These are phyloP conservation scores for Clupea harengus DNA, from an alignment of 2,113 vertebrate species.

Conservation along the genomic window DNA sequence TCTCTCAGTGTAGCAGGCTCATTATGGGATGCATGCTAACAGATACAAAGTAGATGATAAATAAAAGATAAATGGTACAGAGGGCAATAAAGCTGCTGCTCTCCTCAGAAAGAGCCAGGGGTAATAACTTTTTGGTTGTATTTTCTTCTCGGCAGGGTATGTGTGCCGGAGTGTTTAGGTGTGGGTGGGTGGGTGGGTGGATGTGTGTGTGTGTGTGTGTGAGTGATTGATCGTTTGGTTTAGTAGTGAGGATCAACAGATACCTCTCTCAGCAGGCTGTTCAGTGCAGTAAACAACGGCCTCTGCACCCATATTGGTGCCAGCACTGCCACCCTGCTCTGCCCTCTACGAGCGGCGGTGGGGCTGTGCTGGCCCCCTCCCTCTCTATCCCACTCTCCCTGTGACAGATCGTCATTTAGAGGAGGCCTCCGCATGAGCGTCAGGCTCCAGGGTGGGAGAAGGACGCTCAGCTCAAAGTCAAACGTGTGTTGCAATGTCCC, in stretches of 20 bases:
- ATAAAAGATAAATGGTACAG: too few relatives aligned
- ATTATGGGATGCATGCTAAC: slow-evolving; percentile 50
- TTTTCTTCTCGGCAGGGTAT: slow-evolving; percentile 1
- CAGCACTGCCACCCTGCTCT: slow-evolving; percentile 11
- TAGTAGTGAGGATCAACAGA: slow-evolving; percentile 20
- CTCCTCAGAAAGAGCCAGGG: not conserved
- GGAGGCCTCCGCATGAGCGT: not conserved
- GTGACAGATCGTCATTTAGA: not conserved
- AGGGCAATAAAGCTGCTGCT: slow-evolving; percentile 40
- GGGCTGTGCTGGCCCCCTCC: not conserved
- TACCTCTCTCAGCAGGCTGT: slow-evolving; percentile 11
- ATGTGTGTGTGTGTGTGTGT: not conserved
- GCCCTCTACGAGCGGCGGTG: not conserved
- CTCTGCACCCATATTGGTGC: not conserved
- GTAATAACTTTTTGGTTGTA: slow-evolving; percentile 12
- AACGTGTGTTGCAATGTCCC: not conserved
- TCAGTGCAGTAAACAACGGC: slow-evolving; percentile 20
- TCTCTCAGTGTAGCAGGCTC: slow-evolving; percentile 50
- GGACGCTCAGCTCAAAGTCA: not conserved
- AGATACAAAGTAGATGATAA: slow-evolving; percentile 48
- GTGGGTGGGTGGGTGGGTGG: not conserved
- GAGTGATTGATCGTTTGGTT: slow-evolving; percentile 26
- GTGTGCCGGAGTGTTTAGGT: not conserved
- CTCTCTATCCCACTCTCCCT: not conserved
- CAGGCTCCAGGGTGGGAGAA: not conserved